These are phyloP conservation scores for Cantharis rustica DNA, from an alignment of 2,888 invertebrate genomes.

Conservation along the genomic window DNA sequence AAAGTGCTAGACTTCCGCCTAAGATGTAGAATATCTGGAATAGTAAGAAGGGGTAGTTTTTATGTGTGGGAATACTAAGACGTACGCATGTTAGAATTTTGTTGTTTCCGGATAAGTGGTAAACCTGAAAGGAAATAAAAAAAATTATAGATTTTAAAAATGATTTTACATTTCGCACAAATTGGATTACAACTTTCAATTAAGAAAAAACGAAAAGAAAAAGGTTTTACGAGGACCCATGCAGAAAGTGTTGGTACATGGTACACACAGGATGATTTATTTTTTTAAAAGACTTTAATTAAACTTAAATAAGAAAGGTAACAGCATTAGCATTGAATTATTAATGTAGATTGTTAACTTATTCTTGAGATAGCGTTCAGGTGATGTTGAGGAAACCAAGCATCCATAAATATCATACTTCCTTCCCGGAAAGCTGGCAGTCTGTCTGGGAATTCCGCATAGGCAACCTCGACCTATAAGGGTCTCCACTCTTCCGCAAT, in stretches of 20 bases:
- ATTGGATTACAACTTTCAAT: too few species aligned
- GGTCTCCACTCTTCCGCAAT: constrained; percentile 17
- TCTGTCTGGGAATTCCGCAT: constrained; percentile 30
- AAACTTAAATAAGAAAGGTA: neutral
- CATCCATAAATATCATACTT: constrained; percentile 30
- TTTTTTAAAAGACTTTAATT: neutral
- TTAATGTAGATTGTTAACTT: neutral
- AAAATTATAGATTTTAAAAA: neutral
- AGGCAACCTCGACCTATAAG: constrained; percentile 15
- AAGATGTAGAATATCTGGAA: constrained; percentile 2
- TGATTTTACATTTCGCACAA: neutral
- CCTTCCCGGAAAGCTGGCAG: constrained; percentile 33
- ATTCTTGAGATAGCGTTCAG: constrained; percentile 17
- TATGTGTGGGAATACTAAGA: constrained; percentile 14
- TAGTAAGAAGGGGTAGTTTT: constrained; percentile 12
- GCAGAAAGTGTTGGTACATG: too few species aligned
- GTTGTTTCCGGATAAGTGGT: neutral
- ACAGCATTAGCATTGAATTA: neutral
- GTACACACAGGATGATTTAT: neutral
- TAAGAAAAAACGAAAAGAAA: too few species aligned
- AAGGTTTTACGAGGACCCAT: too few species aligned
- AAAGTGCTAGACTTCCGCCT: constrained; percentile 15
- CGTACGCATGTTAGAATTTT: neutral
- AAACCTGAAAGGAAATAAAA: neutral
- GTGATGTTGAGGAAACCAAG: constrained; percentile 25